These are phyloP conservation scores for Caenorhabditis briggsae DNA, from an alignment of 1,140 invertebrate genomes.

Conservation along the genomic window DNA sequence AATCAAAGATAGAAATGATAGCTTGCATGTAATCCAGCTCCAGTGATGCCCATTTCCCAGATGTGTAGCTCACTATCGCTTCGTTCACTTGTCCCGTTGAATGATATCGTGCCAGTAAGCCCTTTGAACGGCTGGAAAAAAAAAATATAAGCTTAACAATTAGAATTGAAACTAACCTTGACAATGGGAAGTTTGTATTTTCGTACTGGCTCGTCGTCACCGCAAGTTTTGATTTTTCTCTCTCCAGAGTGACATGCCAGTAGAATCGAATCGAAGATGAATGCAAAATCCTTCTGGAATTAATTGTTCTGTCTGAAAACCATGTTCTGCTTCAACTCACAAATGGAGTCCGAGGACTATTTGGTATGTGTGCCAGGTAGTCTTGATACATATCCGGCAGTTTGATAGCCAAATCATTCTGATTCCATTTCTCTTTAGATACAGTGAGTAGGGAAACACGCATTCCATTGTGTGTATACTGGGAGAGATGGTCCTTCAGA, in stretches of 20 bases:
- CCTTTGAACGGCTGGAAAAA: constrained; percentile 61
- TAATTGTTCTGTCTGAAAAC: not conserved
- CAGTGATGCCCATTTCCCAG: constrained; percentile 68
- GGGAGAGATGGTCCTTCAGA: constrained; percentile 59
- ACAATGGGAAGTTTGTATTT: constrained; percentile 22
- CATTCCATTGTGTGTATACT: constrained; percentile 68
- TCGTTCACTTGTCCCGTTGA: constrained; percentile 47
- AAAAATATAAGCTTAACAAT: not conserved
- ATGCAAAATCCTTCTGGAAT: constrained; percentile 66
- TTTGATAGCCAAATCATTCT: constrained; percentile 35
- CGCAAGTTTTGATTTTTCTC: not conserved
- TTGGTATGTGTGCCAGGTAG: constrained; percentile 1
- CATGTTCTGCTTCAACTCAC: not conserved
- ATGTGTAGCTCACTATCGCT: constrained; percentile 55
- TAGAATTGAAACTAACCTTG: not conserved
- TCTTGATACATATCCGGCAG: constrained; percentile 36
- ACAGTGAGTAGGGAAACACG: constrained; percentile 62
- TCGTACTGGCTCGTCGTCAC: not conserved
- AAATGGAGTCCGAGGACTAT: constrained; percentile 41
- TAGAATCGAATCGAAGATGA: constrained; percentile 65
- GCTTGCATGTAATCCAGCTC: constrained; percentile 63
- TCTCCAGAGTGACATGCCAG: constrained; percentile 36
- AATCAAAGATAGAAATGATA: not conserved
- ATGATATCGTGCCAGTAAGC: constrained; percentile 59
- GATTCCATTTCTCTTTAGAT: constrained; percentile 49